Percentiles rank a stretch among this genome's conserved stretches.
These are phyloP conservation scores for Pelecanoides urinatrix DNA, from an alignment of 2,113 vertebrate genomes.

Conservation along the genomic window DNA sequence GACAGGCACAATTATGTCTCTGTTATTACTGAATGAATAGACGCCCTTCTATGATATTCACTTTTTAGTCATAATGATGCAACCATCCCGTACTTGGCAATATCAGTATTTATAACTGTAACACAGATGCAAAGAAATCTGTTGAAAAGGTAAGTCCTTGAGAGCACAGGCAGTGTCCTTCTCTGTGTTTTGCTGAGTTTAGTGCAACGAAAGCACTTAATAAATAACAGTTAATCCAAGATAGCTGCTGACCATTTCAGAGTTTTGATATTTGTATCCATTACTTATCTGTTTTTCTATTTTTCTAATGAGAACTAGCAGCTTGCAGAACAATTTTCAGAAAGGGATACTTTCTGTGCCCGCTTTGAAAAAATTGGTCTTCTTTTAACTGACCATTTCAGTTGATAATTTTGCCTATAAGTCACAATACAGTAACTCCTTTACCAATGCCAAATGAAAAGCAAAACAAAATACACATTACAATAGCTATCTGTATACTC, in stretches of 20 bases:
- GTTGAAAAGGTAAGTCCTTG: not conserved
- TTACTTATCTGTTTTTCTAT: not conserved
- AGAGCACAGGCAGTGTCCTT: not conserved
- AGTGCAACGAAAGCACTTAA: not conserved
- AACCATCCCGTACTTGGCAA: not conserved
- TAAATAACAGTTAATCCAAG: not conserved
- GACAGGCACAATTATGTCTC: not conserved
- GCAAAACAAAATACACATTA: not conserved
- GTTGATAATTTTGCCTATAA: not conserved
- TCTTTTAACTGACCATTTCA: not conserved
- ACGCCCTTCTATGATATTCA: fast-evolving
- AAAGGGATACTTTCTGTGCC: not conserved
- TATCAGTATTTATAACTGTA: not conserved
- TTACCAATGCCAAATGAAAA: not conserved
- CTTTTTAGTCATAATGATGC: not conserved
- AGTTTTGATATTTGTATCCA: not conserved
- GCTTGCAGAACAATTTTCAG: not conserved
- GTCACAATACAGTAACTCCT: not conserved
- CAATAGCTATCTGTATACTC: not conserved
- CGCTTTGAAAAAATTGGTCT: not conserved
- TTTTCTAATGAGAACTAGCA: not conserved
- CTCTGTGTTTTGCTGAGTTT: not conserved
- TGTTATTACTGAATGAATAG: not conserved
- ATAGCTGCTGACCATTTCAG: not conserved
- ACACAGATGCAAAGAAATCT: not conserved